phyloP scores from a whole-genome alignment of 2,113 vertebrate species.

The Elanus axillaris region DNA sequence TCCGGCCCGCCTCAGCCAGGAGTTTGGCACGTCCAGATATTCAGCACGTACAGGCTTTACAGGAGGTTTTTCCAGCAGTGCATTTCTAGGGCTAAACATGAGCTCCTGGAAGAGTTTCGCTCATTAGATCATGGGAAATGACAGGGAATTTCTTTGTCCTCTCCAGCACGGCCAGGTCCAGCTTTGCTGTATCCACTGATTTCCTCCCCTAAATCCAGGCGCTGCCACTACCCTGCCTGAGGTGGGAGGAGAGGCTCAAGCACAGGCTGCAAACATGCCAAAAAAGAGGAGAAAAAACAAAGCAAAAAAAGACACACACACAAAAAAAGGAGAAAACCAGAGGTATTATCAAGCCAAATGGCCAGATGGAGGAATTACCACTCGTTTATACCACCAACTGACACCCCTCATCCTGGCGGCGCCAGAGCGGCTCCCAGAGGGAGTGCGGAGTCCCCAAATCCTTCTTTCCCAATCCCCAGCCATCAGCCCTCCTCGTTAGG shows the following conservation, averaged over 20 bases:
- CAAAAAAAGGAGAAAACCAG: too few relatives aligned
- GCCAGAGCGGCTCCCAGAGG: not conserved
- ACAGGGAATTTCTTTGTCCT: not conserved
- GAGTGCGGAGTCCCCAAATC: not conserved
- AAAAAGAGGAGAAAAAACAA: too few relatives aligned
- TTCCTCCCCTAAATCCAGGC: not conserved
- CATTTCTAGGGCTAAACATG: not conserved
- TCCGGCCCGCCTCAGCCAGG: not conserved
- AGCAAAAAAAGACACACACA: too few relatives aligned
- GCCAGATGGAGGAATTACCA: not conserved
- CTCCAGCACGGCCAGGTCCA: not conserved
- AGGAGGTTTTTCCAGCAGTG: not conserved
- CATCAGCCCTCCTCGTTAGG: not conserved
- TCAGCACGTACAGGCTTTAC: not conserved
- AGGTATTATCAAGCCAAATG: not conserved
- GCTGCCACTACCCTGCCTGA: not conserved
- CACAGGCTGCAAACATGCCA: not conserved
- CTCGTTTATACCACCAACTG: not conserved
- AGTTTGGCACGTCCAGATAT: not conserved
- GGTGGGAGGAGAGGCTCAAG: not conserved
- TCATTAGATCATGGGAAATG: not conserved
- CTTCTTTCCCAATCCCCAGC: not conserved
- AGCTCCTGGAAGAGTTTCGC: not conserved
- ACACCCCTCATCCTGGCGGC: not conserved
- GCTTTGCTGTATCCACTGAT: too few relatives aligned